Base-by-base conservation (phyloP, 2,113 vertebrate species). In the Daubentonia madagascariensis region DNA sequence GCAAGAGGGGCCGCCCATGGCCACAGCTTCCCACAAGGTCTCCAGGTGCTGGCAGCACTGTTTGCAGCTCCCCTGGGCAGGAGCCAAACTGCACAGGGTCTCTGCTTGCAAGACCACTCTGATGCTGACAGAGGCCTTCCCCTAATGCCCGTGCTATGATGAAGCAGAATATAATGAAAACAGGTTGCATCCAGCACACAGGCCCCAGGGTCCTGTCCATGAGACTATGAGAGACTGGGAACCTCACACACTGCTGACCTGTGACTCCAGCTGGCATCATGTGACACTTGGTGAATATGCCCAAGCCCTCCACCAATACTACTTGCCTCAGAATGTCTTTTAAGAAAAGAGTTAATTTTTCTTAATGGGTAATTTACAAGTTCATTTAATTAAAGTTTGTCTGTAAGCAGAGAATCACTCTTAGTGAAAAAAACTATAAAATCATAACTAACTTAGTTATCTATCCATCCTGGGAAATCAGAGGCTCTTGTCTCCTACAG, bases 191-290 rank as follows among this genome's bases (percentile, higher is more conserved):
- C 43, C 23, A 11, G 32, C 3, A 3, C 7, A 6, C 1, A 52
- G 32, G 28, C 1, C 35, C n/a, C 45, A 6, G n/a, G 0, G 5
- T 48, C 4, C 3, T 78, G 7, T 61, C 25, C 1, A 28, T 0
- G 57, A 84, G 25, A 43, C 10, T 20, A 1, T 6, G 13, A 43
- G 30, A 81, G 7, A 67, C 3, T 3, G 5, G 54, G 22, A 86
- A 11, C 0, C 32, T 50, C 32, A 16, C 0, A 10, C 13, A 40
- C 30, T 4, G 1, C 37, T 37, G 54, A 48, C 11, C 68, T 8
- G 2, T 8, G 4, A 81, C 32, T 35, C 30, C 6, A 81, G 28
- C 25, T 32, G 18, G 1, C 2, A 50, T 35, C 32, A 43, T 1
- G 6, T 20, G n/a, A 91, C 59, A 85, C 0, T 3, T 76, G 43